Base-by-base conservation (phyloP, 2,888 invertebrate genomes). In the Drosophila rellima region DNA sequence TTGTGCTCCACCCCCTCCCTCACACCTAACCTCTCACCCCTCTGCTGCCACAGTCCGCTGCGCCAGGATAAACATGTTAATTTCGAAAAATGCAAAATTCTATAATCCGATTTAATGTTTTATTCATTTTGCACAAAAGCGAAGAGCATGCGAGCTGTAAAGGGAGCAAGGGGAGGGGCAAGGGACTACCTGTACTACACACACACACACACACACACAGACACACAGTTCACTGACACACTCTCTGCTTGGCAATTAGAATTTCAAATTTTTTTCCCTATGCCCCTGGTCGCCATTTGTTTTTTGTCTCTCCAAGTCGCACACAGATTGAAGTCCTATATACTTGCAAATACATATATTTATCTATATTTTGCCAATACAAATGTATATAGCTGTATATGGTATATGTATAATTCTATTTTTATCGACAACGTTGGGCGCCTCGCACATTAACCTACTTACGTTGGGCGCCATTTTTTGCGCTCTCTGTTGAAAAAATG, bases 91-190 rank as follows among this genome's bases (percentile, higher is more conserved):
- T 85, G 89, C 87, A 81, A 85, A 85, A 81, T 89, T 85, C 87
- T 89, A 88, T 89, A 85, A 88, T 85, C 85, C 89, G 89, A 87
- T 85, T 85, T 85, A 88, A 85, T 89, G 89, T 85, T 89, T 85
- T 85, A 85, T 85, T 85, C 85, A 85, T 85, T 89, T 84, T 81
- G 77, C 79, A 78, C 77, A 78, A 71, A 79, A 57, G 65, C 74
- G 57, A 70, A 59, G 54, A 72, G 63, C 60, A 60, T 44, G 67
- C 62, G 57, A 59, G 60, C 56, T 45, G 10, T 33, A 40, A 40
- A 11, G 26, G 18, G 26, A 13, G 17, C 31, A 3, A 57, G 45
- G 39, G 45, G 50, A 50, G 17, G 2, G 29, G 8, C n/a, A n/a
- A n/a, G 18, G 29, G 18, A 18, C 29, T 67, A 67, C 63, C 65